Evolutionary conservation across 2,888 invertebrate genomes (phyloP).

Genomic region (Sycophila texana): DNA sequence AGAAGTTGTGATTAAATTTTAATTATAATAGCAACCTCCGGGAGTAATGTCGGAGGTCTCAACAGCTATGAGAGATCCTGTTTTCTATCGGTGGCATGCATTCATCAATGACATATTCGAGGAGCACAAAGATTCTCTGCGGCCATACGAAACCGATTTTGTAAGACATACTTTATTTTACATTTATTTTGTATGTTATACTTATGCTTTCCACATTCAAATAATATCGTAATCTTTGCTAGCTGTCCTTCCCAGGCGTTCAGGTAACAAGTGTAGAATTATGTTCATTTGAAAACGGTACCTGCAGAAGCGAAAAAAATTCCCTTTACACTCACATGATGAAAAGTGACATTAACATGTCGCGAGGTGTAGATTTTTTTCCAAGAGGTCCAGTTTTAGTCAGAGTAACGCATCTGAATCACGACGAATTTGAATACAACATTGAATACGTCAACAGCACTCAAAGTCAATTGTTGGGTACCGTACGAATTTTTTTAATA

Average conservation of each 20-base stretch:
- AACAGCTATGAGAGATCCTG: constrained; percentile 91
- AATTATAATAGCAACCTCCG: constrained; percentile 81
- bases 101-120: constrained; percentile 88
- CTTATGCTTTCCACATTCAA: too few relatives aligned
- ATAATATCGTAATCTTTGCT: constrained; percentile 40
- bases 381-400: constrained; percentile 86
- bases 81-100: constrained; percentile 91
- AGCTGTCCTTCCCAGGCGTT: constrained; percentile 82
- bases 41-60: constrained; percentile 90
- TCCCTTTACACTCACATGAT: constrained; percentile 85
- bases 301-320: constrained; percentile 29
- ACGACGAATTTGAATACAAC: constrained; percentile 82
- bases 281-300: background rate
- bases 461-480: constrained; percentile 77
- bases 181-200: too few relatives aligned
- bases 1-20: background rate
- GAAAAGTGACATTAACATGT: constrained; percentile 85
- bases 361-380: constrained; percentile 88
- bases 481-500: constrained; percentile 83
- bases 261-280: constrained; percentile 77
- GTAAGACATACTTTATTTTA: constrained; percentile 80
- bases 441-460: constrained; percentile 80
- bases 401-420: constrained; percentile 87
- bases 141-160: constrained; percentile 80
- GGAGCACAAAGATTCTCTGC: constrained; percentile 83